Base-by-base conservation (phyloP, 2,888 invertebrate species). In the Lasioglossum figueresi region DNA sequence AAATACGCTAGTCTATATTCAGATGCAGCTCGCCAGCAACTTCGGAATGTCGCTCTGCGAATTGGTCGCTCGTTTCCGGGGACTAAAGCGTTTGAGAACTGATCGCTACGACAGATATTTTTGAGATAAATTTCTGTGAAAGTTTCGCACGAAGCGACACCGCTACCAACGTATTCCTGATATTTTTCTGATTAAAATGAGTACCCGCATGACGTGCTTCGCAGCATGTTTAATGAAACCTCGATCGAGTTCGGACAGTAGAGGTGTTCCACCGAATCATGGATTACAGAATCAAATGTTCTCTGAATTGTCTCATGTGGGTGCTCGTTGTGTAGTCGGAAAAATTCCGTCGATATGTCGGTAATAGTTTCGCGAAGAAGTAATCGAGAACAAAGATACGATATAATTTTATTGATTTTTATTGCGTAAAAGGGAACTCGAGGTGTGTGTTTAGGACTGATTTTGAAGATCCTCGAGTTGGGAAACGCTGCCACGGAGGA, bases 1-100 rank as follows among this genome's bases (percentile, higher is more conserved):
- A 83, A 84, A 84, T 83, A 84, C 78, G 78, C 71, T 16, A 43
- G 74, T 79, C 84, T 84, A 84, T 84, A 84, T 84, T 84, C 84
- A 73, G 84, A 76, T 40, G 70, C 23, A 31, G 63, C 71, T 73
- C n/a, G 40, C 76, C 76, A 45, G 76, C 74, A 71, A 74, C 63
- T 77, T 40, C 37, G 3, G 34, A 66, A 76, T 48, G 56, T 37
- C 34, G 43, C 76, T 59, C 66, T 48, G 79, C 34, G 70, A 73
- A 78, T 78, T 27, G 73, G 48, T 34, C 31, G 31, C 63, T 84
- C 63, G 78, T 83, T 77, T 70, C 59, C 74, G 74, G 27, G 23
- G 63, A 16, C 31, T 6, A 31, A 63, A 31, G 16, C 16, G 63
- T 63, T 31, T 16, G 6, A 16, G 14, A 6, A 56, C n/a, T n/a